Percentiles rank a stretch among this genome's conserved stretches.
phyloP scores from a whole-genome alignment of 2,888 invertebrate species.

The Drosophila meridionalis region DNA sequence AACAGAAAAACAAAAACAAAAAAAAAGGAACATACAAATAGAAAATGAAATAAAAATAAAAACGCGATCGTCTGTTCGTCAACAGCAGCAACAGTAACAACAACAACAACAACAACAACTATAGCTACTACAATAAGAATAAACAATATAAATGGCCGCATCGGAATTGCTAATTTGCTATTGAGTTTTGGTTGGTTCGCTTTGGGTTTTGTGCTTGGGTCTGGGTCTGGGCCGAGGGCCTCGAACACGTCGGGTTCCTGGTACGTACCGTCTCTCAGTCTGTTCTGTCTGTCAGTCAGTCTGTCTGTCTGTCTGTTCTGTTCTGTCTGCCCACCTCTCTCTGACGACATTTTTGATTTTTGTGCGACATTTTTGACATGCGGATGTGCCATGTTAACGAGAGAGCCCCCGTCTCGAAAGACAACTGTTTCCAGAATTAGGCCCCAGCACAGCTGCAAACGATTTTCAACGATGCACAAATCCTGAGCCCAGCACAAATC shows the following conservation, averaged over 20 bases:
- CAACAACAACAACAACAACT: conserved; percentile 23
- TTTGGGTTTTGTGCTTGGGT: conserved; percentile 52
- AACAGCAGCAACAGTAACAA: conserved; percentile 46
- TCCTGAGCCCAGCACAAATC: conserved; percentile 62
- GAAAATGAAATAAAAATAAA: conserved; percentile 78
- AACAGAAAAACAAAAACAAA: conserved; percentile 59
- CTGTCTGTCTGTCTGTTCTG: neutral
- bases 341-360: conserved; percentile 68
- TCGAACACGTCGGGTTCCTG: conserved; percentile 51
- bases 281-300: conserved; percentile 10
- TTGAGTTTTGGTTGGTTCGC: conserved; percentile 63
- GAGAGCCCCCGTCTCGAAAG: conserved; percentile 12
- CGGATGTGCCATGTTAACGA: conserved; percentile 80
- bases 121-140: conserved; percentile 65
- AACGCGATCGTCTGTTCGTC: conserved; percentile 78
- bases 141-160: conserved; percentile 80
- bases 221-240: conserved; percentile 63
- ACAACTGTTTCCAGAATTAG: conserved; percentile 45
- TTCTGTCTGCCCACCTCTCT: conserved; percentile 12
- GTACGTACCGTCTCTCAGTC: conserved; percentile 27
- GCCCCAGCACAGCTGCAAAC: conserved; percentile 57
- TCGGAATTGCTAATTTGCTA: conserved; percentile 81
- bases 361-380: conserved; percentile 81
- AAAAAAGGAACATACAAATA: conserved; percentile 53
- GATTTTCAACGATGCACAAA: conserved; percentile 44